Percentiles rank a stretch among this genome's conserved stretches.
These are phyloP conservation scores for Phaethon lepturus DNA, from an alignment of 2,113 vertebrate genomes.

Conservation along the genomic window DNA sequence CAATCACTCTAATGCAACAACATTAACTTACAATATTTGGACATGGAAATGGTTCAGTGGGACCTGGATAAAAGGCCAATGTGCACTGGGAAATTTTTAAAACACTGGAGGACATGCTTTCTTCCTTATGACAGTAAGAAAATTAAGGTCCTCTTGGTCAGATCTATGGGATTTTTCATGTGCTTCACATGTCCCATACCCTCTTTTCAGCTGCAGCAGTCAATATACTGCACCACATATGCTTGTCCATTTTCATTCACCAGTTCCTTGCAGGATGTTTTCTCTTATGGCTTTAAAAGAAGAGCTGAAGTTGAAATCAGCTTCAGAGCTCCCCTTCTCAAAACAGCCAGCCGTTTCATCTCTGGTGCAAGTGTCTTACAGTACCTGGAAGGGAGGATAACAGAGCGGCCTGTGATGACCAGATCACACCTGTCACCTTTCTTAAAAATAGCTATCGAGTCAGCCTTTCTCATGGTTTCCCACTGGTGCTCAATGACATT, in stretches of 20 bases:
- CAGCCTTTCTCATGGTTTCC: constrained; percentile 37
- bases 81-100: background rate
- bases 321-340: background rate
- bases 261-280: background rate
- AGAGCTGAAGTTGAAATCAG: background rate
- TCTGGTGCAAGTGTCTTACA: background rate
- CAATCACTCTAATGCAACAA: background rate
- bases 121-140: background rate
- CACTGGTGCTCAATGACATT: constrained; percentile 33
- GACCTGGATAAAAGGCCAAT: background rate
- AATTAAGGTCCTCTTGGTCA: background rate
- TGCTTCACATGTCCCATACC: background rate
- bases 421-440: constrained; percentile 44
- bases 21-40: background rate
- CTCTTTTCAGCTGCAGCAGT: background rate
- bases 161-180: background rate
- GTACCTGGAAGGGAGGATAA: constrained; percentile 16
- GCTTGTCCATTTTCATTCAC: background rate
- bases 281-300: background rate
- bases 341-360: constrained; percentile 30
- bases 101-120: background rate
- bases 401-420: background rate
- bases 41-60: background rate
- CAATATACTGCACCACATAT: background rate
- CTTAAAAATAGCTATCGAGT: constrained; percentile 53